Base-by-base conservation (phyloP, 2,888 invertebrate species). In the Sipunculus nudus region DNA sequence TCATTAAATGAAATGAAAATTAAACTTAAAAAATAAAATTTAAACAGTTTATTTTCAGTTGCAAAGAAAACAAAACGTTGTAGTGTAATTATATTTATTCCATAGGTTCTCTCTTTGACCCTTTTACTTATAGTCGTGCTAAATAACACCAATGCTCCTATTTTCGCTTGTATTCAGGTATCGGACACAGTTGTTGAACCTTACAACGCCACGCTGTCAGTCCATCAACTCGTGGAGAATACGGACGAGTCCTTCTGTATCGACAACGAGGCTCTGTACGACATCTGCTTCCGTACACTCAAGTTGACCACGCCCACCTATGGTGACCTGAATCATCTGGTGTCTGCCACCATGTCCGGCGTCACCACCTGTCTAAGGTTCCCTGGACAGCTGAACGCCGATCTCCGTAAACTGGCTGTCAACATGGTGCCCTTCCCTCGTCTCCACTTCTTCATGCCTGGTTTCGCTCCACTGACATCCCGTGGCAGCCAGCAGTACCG, bases 401-500 rank as follows among this genome's bases (percentile, higher is more conserved):
- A 94, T 85, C 86, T 94, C 54, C 88, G 94, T 63, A 84, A 86
- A 67, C 68, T 84, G 60, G 84, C 84, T 3, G 84, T 94, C 10
- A 94, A 94, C 83, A 94, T 94, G 94, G 93, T 94, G n/a, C 94
- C 94, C 21, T 94, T 94, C 85, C 94, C 94, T 61, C 89, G 93
- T 70, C 86, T 93, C 47, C 93, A 93, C 80, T 93, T 94, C 87
- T 93, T 94, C 82, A 92, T 94, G 87, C 92, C 93, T 49, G 95
- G 93, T 89, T 95, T 87, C 88, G 94, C 78, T 91, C 94, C 45
- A 87, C 87, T 96, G 35, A 95, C 94, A 26, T 92, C 92, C 1
- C 89, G 94, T 75, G 94, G 29, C 70, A 94, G 91, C 76, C 94
- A 94, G 83, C 93, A 93, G 78, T 95, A 85, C 73, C 86, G 89